These are phyloP conservation scores for Holotrichia oblita DNA, from an alignment of 1,140 invertebrate species.

Conservation along the genomic window DNA sequence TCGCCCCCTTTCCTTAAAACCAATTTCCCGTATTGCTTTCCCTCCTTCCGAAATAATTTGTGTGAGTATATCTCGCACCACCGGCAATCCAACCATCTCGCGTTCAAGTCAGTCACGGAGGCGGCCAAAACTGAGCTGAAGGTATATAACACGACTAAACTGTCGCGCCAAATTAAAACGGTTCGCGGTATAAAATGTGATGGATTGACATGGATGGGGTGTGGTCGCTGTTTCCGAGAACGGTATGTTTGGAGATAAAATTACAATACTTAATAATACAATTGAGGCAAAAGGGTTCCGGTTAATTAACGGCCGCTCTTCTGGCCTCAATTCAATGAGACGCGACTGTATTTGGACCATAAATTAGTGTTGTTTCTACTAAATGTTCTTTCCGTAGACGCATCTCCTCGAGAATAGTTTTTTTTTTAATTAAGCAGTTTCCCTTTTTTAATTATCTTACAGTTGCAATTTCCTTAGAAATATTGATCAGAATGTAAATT, in stretches of 20 bases:
- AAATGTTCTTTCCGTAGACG: too few species aligned
- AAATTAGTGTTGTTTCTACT: too few species aligned
- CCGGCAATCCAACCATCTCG: not conserved
- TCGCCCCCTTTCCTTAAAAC: slow-evolving; percentile 9
- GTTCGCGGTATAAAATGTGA: slow-evolving; percentile 23
- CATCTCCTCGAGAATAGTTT: too few species aligned
- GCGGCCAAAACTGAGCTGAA: not conserved
- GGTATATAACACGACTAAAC: not conserved
- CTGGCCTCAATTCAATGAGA: not conserved
- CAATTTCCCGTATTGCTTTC: slow-evolving; percentile 35
- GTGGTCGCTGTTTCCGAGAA: not conserved
- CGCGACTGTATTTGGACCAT: too few species aligned
- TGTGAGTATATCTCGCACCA: not conserved
- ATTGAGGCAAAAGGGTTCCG: not conserved
- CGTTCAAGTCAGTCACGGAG: not conserved
- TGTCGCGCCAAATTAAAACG: slow-evolving; percentile 19
- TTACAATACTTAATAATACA: slow-evolving; percentile 35
- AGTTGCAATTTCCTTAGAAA: too few species aligned
- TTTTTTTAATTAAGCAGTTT: too few species aligned
- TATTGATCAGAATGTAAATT: too few species aligned
- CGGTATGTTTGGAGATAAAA: slow-evolving; percentile 21
- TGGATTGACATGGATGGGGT: not conserved
- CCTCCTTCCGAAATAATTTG: slow-evolving; percentile 30
- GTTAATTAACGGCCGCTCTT: slow-evolving; percentile 9
- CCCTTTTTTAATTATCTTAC: too few species aligned